Percentiles rank a stretch among this genome's conserved stretches.
phyloP scores from a whole-genome alignment of 2,113 vertebrate species.

The Rutilus rutilus region DNA sequence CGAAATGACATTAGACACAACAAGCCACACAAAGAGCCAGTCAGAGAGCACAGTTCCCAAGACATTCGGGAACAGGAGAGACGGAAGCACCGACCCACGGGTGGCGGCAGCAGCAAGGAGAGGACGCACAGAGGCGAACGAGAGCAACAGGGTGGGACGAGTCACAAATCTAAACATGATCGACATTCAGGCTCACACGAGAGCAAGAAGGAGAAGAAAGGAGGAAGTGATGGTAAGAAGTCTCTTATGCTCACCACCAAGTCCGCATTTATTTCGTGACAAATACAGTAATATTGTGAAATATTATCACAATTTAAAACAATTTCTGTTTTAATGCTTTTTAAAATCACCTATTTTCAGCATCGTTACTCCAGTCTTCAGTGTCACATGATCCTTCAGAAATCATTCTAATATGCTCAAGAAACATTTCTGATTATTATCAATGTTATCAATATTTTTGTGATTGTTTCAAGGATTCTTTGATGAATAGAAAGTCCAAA shows the following conservation, averaged over 20 bases:
- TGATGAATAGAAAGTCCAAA: background rate
- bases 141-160: slow-evolving; percentile 69
- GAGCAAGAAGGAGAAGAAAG: slow-evolving; percentile 75
- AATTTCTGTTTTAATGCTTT: background rate
- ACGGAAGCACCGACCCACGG: slow-evolving; percentile 54
- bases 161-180: slow-evolving; percentile 73
- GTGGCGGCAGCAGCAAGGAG: slow-evolving; percentile 41
- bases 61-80: slow-evolving; percentile 58
- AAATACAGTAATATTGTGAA: background rate
- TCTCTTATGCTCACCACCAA: background rate
- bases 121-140: slow-evolving; percentile 68
- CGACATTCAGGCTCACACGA: slow-evolving; percentile 66
- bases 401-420: background rate
- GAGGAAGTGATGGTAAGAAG: slow-evolving; percentile 70
- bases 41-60: slow-evolving; percentile 67
- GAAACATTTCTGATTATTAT: background rate
- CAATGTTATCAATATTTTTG: background rate
- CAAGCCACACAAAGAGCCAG: slow-evolving; percentile 68
- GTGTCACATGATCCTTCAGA: background rate
- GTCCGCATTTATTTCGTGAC: background rate
- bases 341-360: background rate
- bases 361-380: background rate
- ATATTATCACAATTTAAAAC: background rate
- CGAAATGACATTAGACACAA: slow-evolving; percentile 60
- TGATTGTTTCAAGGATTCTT: background rate